Conservation (phyloP, 2,888 invertebrate species). For the Fragum whitleyi region DNA sequence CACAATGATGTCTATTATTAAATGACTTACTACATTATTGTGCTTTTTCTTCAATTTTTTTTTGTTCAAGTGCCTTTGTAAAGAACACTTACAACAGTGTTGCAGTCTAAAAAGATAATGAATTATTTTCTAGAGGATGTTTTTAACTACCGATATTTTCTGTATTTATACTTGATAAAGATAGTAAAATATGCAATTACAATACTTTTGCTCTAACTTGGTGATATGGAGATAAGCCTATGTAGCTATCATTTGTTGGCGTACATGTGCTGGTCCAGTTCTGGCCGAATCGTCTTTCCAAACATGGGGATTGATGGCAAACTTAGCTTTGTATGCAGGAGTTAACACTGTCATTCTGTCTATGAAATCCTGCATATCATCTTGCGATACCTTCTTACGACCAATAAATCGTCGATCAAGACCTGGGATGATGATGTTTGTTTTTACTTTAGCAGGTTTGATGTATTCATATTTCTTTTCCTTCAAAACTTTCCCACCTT, state of each 20-base stretch:
- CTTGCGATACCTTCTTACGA: conserved; percentile 63
- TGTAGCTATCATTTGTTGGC: conserved; percentile 45
- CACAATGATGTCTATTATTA: too few relatives aligned
- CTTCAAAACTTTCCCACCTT: conserved; percentile 67
- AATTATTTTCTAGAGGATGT: too few relatives aligned
- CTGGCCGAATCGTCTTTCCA: conserved; percentile 72
- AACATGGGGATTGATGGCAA: conserved; percentile 73
- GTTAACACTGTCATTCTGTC: conserved; percentile 76
- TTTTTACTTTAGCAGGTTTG: conserved; percentile 71
- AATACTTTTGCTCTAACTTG: neutral
- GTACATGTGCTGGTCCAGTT: conserved; percentile 69
- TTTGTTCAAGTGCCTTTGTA: too few relatives aligned
- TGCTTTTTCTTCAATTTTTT: too few relatives aligned
- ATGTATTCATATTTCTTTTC: conserved; percentile 76
- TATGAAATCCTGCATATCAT: conserved; percentile 75
- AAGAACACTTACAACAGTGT: too few relatives aligned
- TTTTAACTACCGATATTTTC: too few relatives aligned
- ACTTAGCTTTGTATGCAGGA: conserved; percentile 76
- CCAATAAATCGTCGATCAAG: conserved; percentile 74
- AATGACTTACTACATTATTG: too few relatives aligned
- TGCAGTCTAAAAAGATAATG: too few relatives aligned
- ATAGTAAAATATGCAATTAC: too few relatives aligned
- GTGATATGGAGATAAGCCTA: conserved; percentile 2
- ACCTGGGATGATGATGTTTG: conserved; percentile 76
- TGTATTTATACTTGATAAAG: too few relatives aligned